Base-by-base conservation (phyloP, 2,113 vertebrate species). In the Semicossyphus pulcher region DNA sequence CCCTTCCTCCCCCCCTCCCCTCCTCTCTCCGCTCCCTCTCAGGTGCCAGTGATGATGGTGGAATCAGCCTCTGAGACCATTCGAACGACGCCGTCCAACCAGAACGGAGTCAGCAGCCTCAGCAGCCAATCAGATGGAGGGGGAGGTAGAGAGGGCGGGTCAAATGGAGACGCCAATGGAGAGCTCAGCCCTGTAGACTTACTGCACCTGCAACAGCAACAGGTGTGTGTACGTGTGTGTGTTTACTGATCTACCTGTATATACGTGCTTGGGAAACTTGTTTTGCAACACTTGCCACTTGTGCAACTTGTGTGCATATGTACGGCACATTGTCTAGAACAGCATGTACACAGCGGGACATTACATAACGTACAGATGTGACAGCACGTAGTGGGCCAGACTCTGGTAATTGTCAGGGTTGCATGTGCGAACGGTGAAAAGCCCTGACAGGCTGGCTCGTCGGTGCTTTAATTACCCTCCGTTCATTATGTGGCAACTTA, bases 11-110 rank as follows among this genome's bases (percentile, higher is more conserved):
- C 11, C 4, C 20, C 9, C 0, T n/a, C 6, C 28, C 7, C 16
- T 32, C 9, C 1, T 28, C 53, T n/a, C 39, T 7, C 37, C 29
- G 20, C 25, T 48, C 36, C 36, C 34, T 64, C 25, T 81, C 93
- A 90, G 92, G 94, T 96, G 96, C 94, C 95, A 94, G 97, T 97
- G 97, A 99, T 99, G 97, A 99, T 99, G 97, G 97, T 99, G 94
- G 97, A 99, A 95, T 99, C 97, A 11, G 97, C 97, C 92, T 98
- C 97, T 74, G 97, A 99, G 96, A 97, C 97, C 93, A 98, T 99
- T 95, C 96, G 97, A 84, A 98, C 97, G 53, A 95, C 96, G 79
- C 95, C 97, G 67, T 95, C 97, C 72, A 90, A 94, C 91, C 97
- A 99, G 89, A 99, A 99, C 81, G 97, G 97, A 88, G 96, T 99